These are phyloP conservation scores for Papilio helenus DNA, from an alignment of 1,140 invertebrate species.

Conservation along the genomic window DNA sequence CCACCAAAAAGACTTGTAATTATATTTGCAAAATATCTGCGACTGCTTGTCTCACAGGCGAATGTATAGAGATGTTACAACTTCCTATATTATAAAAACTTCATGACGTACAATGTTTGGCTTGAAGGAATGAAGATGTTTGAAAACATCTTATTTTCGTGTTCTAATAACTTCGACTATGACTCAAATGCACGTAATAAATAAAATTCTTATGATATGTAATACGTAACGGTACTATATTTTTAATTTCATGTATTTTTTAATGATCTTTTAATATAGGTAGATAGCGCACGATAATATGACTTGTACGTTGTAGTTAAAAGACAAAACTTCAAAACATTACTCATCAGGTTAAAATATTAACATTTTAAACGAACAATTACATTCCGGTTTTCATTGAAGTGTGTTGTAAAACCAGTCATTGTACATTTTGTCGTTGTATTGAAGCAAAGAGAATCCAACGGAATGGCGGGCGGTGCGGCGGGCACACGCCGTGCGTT, in stretches of 20 bases:
- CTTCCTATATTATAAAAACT: not conserved
- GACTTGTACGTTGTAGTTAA: not conserved
- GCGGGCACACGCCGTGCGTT: slow-evolving; percentile 62
- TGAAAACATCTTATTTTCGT: not conserved
- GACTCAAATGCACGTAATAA: not conserved
- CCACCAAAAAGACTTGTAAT: not conserved
- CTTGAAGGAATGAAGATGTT: not conserved
- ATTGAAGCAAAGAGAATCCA: slow-evolving; percentile 64
- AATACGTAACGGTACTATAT: not conserved
- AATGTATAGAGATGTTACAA: not conserved
- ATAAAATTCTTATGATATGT: not conserved
- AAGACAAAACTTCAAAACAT: not conserved
- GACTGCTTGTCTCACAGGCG: not conserved
- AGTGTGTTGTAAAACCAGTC: slow-evolving; percentile 12
- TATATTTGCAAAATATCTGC: not conserved
- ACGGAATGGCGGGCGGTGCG: slow-evolving; percentile 54
- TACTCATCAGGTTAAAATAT: slow-evolving; percentile 1
- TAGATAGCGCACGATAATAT: not conserved
- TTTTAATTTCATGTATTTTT: not conserved
- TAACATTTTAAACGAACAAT: slow-evolving; percentile 23
- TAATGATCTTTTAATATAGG: not conserved
- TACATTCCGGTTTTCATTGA: slow-evolving; percentile 33
- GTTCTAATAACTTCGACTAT: not conserved
- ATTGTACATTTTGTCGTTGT: slow-evolving; percentile 37
- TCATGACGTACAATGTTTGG: not conserved